phyloP scores from a whole-genome alignment of 2,888 invertebrate genomes.

The Platycheirus albimanus region DNA sequence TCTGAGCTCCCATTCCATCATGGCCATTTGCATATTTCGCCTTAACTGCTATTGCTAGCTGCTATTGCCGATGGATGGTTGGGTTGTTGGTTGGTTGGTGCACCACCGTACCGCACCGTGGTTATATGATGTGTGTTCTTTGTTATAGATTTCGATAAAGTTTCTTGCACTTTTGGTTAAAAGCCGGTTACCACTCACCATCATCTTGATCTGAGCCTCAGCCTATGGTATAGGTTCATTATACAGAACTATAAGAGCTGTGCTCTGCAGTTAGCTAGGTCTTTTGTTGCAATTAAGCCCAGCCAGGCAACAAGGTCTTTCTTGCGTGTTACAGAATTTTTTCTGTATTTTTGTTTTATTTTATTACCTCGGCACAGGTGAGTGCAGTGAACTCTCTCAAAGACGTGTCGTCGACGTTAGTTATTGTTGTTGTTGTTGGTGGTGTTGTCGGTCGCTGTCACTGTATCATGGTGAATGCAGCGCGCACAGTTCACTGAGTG shows the following conservation, averaged over 20 bases:
- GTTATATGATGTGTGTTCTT: too few relatives aligned
- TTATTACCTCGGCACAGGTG: slow-evolving; percentile 71
- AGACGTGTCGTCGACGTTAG: slow-evolving; percentile 12
- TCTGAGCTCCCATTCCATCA: slow-evolving; percentile 71
- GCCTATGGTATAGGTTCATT: slow-evolving; percentile 1
- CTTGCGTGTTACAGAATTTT: slow-evolving; percentile 71
- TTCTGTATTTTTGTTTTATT: slow-evolving; percentile 20
- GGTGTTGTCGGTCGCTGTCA: too few relatives aligned
- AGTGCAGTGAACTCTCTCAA: slow-evolving; percentile 72
- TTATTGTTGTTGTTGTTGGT: background rate
- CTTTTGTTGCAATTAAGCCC: slow-evolving; percentile 55
- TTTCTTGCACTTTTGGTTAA: slow-evolving; percentile 73
- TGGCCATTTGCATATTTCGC: slow-evolving; percentile 71
- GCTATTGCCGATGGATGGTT: slow-evolving; percentile 25
- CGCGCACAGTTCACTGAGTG: slow-evolving; percentile 44
- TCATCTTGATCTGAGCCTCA: slow-evolving; percentile 45
- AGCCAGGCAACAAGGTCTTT: slow-evolving; percentile 71
- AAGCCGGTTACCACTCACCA: slow-evolving; percentile 65
- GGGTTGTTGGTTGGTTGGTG: too few relatives aligned
- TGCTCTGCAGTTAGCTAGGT: slow-evolving; percentile 23
- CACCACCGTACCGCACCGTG: too few relatives aligned
- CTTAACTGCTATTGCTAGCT: slow-evolving; percentile 17
- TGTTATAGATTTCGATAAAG: slow-evolving; percentile 73
- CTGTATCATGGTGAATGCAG: slow-evolving; percentile 40
- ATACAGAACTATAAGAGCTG: slow-evolving; percentile 24